Evolutionary conservation across 1,140 invertebrate species (phyloP), one percentile per base, ranked within the genome.

Genomic region (Chlorops oryzae): DNA sequence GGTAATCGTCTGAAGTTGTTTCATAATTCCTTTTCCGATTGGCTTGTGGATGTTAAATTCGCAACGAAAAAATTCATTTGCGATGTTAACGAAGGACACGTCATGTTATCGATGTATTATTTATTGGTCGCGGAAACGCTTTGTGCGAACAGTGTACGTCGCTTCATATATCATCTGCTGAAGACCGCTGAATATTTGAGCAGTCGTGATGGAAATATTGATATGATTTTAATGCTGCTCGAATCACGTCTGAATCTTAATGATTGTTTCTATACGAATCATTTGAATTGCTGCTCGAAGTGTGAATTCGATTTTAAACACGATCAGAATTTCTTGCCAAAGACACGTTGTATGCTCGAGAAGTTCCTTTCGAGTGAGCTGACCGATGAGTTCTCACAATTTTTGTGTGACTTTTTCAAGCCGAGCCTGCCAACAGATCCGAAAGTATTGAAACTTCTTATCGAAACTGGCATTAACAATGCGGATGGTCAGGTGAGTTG

Each of bases 41-140:
- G 93, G 93, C 72, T 97, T 35, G 73, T 92, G 20, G 93, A 98
- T 73, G 92, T 96, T 0, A 98, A 97, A 73, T 92, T 96, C 62
- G 96, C 92, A 66, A 96, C 93, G 10, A 88, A 92, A 56, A 91
- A 92, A 59, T 97, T 92, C 71, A 75, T 96, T 35, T 96, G 92
- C 67, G 84, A 86, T 51, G 85, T 88, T 1, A 77, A 81, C 28
- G 88, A 92, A 62, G 92, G 92, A 1, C 92, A 96, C 68, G 86
- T 86, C 3, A 90, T 92, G 77, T 77, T 96, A 20, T 88, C 90
- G 6, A 85, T 92, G 80, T 83, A 88, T 62, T 88, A 90, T 57
- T 84, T 88, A 3, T 67, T 84, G 1, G 75, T 72, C 4, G 62
- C 67, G 10, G 70, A 73, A 5, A 70, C 68, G 0, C 45, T 73